Conservation (phyloP, 2,113 vertebrate genomes). For the Rhynchomys soricoides region DNA sequence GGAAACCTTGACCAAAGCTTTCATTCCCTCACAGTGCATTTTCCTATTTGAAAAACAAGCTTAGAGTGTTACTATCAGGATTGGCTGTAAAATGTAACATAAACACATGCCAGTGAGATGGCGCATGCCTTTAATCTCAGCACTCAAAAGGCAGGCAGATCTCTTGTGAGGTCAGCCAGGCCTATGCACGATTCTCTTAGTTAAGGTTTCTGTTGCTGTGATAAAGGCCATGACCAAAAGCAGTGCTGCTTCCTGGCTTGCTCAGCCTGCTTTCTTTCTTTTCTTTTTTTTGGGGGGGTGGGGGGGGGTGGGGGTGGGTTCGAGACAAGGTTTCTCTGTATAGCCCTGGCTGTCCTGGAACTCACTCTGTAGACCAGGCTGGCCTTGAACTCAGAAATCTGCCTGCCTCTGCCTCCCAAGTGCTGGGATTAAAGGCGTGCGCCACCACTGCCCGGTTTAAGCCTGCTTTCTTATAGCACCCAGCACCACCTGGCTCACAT, state of each 20-base stretch:
- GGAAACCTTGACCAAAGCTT: not conserved
- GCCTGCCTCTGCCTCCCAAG: too few species aligned
- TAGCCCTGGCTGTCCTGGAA: too few species aligned
- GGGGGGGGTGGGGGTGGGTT: too few species aligned
- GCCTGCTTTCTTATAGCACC: not conserved
- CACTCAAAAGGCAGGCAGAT: not conserved
- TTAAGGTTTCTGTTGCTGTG: not conserved
- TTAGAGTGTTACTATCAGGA: not conserved
- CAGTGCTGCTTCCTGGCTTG: not conserved
- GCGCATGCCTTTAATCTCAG: not conserved
- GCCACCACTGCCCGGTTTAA: too few species aligned
- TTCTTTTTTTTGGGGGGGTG: too few species aligned
- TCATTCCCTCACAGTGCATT: not conserved
- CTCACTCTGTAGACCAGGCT: too few species aligned
- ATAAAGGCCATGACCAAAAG: not conserved
- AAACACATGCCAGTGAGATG: not conserved
- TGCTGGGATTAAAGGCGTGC: too few species aligned
- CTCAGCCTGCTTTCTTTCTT: not conserved
- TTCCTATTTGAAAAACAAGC: not conserved
- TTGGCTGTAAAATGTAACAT: not conserved
- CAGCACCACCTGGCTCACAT: not conserved
- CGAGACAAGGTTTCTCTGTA: too few species aligned
- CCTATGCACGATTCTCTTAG: not conserved
- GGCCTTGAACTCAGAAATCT: too few species aligned
- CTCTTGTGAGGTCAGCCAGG: not conserved